These are phyloP conservation scores for Pachymerium ferrugineum DNA, from an alignment of 2,888 invertebrate genomes.

Conservation along the genomic window DNA sequence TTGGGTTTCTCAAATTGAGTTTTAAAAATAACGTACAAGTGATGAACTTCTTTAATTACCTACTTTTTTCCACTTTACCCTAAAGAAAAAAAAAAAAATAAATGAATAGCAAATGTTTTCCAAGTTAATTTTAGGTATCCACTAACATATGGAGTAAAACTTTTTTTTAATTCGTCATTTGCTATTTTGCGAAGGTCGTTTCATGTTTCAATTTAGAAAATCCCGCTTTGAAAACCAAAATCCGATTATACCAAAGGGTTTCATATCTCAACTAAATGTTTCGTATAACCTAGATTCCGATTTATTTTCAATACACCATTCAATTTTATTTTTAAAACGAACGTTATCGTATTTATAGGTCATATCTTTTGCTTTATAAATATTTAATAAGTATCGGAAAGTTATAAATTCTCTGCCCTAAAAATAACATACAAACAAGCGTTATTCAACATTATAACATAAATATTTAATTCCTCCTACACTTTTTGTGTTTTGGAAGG, in stretches of 20 bases:
- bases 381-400: no score
- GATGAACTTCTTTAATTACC: not conserved
- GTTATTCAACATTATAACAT: no score
- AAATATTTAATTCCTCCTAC: no score
- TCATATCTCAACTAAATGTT: not conserved
- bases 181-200: constrained; percentile 7
- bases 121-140: constrained; percentile 5
- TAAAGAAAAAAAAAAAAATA: not conserved
- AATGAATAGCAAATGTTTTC: constrained; percentile 17
- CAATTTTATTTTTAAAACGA: no score
- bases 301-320: not conserved
- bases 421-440: no score
- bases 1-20: no score
- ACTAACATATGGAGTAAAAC: not conserved
- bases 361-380: no score
- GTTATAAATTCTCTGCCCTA: no score
- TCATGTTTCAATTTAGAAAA: not conserved
- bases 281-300: not conserved
- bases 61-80: not conserved
- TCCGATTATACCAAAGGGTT: not conserved
- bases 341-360: no score
- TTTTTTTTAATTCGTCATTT: not conserved
- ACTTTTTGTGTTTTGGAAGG: no score
- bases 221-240: not conserved
- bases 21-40: no score